These are phyloP conservation scores for Drosophila tripunctata DNA, from an alignment of 2,888 invertebrate species.

Conservation along the genomic window DNA sequence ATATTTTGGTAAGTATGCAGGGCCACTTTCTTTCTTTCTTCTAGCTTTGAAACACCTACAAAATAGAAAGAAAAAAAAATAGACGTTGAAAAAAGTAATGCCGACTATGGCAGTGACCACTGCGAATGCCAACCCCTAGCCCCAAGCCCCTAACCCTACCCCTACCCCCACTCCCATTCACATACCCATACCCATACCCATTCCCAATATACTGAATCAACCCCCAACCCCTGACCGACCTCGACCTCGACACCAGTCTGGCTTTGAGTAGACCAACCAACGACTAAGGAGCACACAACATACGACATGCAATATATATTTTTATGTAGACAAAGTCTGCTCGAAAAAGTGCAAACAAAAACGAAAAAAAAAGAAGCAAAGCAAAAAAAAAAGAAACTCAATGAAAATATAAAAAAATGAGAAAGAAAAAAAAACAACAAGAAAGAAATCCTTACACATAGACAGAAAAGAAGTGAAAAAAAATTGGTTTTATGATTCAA, in stretches of 20 bases:
- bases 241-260: slow-evolving; percentile 70
- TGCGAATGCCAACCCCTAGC: slow-evolving; percentile 20
- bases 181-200: slow-evolving; percentile 7
- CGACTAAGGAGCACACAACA: slow-evolving; percentile 63
- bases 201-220: background rate
- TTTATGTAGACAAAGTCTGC: slow-evolving; percentile 81
- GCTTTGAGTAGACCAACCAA: slow-evolving; percentile 76
- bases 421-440: slow-evolving; percentile 66
- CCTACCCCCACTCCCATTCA: slow-evolving; percentile 15
- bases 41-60: slow-evolving; percentile 44
- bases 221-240: slow-evolving; percentile 34
- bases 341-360: slow-evolving; percentile 81
- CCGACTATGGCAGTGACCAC: slow-evolving; percentile 46
- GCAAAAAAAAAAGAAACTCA: slow-evolving; percentile 13
- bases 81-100: too few relatives aligned
- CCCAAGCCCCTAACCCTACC: background rate
- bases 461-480: slow-evolving; percentile 74
- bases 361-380: slow-evolving; percentile 43
- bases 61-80: slow-evolving; percentile 20
- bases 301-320: slow-evolving; percentile 77
- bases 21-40: slow-evolving; percentile 50
- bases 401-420: too few relatives aligned
- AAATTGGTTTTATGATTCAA: slow-evolving; percentile 84
- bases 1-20: slow-evolving; percentile 43
- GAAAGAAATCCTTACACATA: slow-evolving; percentile 56